Conservation (phyloP, 2,888 invertebrate genomes). For the Aproaerema taeniolella region DNA sequence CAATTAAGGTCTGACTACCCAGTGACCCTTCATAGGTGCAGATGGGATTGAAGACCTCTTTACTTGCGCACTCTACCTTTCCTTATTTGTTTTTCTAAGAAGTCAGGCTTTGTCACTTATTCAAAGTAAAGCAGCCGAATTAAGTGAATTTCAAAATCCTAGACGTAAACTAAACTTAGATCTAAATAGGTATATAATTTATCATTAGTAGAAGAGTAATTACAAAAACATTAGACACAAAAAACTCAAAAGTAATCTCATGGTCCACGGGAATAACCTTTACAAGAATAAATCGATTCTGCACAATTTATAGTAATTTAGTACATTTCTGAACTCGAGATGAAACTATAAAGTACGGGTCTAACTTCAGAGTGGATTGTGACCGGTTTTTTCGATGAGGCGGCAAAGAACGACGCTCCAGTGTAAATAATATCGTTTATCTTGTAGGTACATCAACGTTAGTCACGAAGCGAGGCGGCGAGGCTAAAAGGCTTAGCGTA, state of each 20-base stretch:
- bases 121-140: too few relatives aligned
- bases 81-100: not conserved
- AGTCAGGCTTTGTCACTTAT: too few relatives aligned
- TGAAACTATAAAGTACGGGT: conserved; percentile 22
- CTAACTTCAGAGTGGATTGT: conserved; percentile 27
- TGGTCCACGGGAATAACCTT: too few relatives aligned
- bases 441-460: conserved; percentile 52
- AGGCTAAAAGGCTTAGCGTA: too few relatives aligned
- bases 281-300: too few relatives aligned
- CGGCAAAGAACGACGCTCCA: conserved; percentile 33
- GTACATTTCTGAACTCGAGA: conserved; percentile 7
- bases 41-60: conserved; percentile 62
- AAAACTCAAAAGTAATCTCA: too few relatives aligned
- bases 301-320: conserved; percentile 7
- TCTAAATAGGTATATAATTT: too few relatives aligned
- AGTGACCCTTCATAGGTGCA: conserved; percentile 66
- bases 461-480: conserved; percentile 61
- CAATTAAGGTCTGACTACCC: conserved; percentile 63
- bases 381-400: conserved; percentile 28
- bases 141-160: too few relatives aligned
- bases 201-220: too few relatives aligned
- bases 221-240: too few relatives aligned
- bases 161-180: too few relatives aligned
- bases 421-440: conserved; percentile 60
- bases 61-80: conserved; percentile 25